Conservation (phyloP, 2,888 invertebrate species). For the Folsomia candida region DNA sequence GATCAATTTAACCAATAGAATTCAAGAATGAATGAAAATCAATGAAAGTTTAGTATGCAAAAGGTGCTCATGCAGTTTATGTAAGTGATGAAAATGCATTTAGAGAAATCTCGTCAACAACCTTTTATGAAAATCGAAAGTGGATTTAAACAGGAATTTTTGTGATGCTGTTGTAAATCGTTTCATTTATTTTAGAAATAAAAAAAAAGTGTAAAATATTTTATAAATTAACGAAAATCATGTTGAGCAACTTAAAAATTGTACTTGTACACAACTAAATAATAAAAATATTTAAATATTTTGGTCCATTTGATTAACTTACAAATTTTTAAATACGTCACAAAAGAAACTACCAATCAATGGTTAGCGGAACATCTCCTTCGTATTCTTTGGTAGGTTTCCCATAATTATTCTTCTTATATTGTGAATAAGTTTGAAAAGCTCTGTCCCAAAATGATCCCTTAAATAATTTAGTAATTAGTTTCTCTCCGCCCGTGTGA, state of each 20-base stretch:
- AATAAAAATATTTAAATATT: too few relatives aligned
- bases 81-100: background rate
- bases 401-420: slow-evolving; percentile 26
- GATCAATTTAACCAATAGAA: background rate
- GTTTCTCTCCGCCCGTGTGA: slow-evolving; percentile 10
- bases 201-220: too few relatives aligned
- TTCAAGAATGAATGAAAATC: background rate
- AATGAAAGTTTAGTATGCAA: background rate
- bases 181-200: too few relatives aligned
- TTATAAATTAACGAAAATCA: too few relatives aligned
- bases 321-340: background rate
- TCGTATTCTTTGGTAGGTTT: slow-evolving; percentile 15
- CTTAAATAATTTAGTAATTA: slow-evolving; percentile 27
- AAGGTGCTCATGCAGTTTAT: background rate
- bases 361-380: background rate
- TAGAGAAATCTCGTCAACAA: background rate
- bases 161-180: too few relatives aligned
- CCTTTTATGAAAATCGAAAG: background rate
- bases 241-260: too few relatives aligned
- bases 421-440: slow-evolving; percentile 33
- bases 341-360: slow-evolving; percentile 6
- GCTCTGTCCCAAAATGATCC: slow-evolving; percentile 43
- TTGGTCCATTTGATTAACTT: background rate
- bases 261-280: background rate
- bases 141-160: too few relatives aligned